Conservation (phyloP, 1,140 invertebrate species). For the Chrysopa pallens region DNA sequence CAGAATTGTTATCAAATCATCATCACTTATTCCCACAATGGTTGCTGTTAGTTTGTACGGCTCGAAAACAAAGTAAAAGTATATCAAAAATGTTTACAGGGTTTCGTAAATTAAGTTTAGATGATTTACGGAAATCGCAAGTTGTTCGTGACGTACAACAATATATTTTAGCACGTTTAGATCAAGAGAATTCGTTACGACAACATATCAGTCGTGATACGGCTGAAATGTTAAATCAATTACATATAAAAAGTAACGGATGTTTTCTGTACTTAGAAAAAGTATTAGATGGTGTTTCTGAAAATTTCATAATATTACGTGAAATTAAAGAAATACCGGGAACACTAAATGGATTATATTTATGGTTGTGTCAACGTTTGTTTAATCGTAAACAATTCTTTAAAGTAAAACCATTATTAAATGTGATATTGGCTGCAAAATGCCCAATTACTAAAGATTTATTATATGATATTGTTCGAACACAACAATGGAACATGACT, state of each 20-base stretch:
- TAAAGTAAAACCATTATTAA: slow-evolving; percentile 70
- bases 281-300: slow-evolving; percentile 79
- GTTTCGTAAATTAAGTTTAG: slow-evolving; percentile 81
- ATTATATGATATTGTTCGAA: slow-evolving; percentile 63
- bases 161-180: slow-evolving; percentile 80
- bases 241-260: slow-evolving; percentile 92
- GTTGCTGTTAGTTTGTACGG: slow-evolving; percentile 80
- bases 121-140: slow-evolving; percentile 77
- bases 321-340: slow-evolving; percentile 81
- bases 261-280: slow-evolving; percentile 89
- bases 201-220: slow-evolving; percentile 70
- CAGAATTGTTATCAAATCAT: slow-evolving; percentile 71
- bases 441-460: slow-evolving; percentile 65
- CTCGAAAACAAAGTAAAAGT: slow-evolving; percentile 66
- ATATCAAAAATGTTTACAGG: slow-evolving; percentile 85
- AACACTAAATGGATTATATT: slow-evolving; percentile 83
- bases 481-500: slow-evolving; percentile 60
- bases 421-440: slow-evolving; percentile 73
- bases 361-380: slow-evolving; percentile 85
- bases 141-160: slow-evolving; percentile 84
- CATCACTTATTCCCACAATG: slow-evolving; percentile 87
- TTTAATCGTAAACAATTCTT: slow-evolving; percentile 78
- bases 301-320: slow-evolving; percentile 78
- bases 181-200: slow-evolving; percentile 61
- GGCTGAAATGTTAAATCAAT: slow-evolving; percentile 84